Base-by-base conservation (phyloP, 2,888 invertebrate species). In the Tridacna gigas region DNA sequence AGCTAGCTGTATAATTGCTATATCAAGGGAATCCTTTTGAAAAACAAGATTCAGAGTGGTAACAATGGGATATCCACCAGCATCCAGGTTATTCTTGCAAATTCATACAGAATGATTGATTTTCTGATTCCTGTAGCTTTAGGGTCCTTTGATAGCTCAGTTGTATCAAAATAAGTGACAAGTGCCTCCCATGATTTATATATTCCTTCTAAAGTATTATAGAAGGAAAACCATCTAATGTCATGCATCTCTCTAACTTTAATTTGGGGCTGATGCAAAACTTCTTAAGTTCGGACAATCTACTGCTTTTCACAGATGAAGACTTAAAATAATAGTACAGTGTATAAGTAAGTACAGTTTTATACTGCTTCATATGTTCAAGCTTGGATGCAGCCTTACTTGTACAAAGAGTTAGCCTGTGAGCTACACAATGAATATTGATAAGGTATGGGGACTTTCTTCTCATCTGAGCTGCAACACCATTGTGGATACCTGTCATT, bases 211-310 rank as follows among this genome's bases (percentile, higher is more conserved):
- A 81, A 48, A 81, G 69, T 65, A n/a, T n/a, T n/a, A n/a, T n/a
- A n/a, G n/a, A n/a, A n/a, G n/a, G n/a, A n/a, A n/a, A n/a, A n/a
- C n/a, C 81, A 81, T 48, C 77, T 69, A 7, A 77, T 77, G 28
- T 69, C 73, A 63, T 81, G 81, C 74, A 81, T 61, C 65, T 81
- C 81, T 73, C 37, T 77, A 18, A 77, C 28, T 56, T 81, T 77
- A 12, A 81, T 28, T 63, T 81, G 63, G 28, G 63, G 76, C 63
- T 47, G 51, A 12, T 82, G 66, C 13, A 82, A 56, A 22, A 82
- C 20, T 5, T 74, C 37, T 48, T 78, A n/a, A 82, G 60, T 18
- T 71, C 47, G 12, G n/a, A 45, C 15, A 79, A 63, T 22, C 65
- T 28, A 28, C 28, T 48, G n/a, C 65, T 51, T 4, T 65, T 26